Conservation (phyloP, 2,888 invertebrate genomes). For the Mallateleia sp. region DNA sequence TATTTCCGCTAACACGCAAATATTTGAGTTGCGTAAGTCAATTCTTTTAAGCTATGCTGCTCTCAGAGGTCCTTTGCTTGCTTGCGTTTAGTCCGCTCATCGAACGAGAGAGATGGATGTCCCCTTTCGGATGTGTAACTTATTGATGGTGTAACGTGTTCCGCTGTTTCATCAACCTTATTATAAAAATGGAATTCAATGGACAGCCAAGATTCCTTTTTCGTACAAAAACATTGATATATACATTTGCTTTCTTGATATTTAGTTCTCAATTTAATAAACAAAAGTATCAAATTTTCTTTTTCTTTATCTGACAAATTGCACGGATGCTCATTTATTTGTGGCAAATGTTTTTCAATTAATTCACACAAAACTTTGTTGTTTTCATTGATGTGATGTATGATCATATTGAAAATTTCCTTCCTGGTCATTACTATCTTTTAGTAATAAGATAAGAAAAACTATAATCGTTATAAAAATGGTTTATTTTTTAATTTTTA, state of each 20-base stretch:
- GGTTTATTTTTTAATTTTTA: constrained; percentile 20
- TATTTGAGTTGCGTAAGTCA: constrained; percentile 76
- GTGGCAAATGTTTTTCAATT: constrained; percentile 38
- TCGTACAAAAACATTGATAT: constrained; percentile 27
- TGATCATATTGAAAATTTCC: constrained; percentile 49
- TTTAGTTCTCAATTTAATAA: constrained; percentile 46
- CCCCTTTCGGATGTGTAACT: too few relatives aligned
- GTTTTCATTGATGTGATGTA: constrained; percentile 14
- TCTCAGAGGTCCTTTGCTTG: constrained; percentile 15
- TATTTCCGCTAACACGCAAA: constrained; percentile 73
- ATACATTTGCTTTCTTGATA: constrained; percentile 58
- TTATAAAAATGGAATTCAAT: constrained; percentile 53
- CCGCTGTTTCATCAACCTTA: constrained; percentile 24
- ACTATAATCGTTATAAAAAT: too few relatives aligned
- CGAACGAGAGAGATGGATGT: constrained; percentile 68
- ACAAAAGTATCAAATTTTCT: constrained; percentile 21
- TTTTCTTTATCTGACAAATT: constrained; percentile 43
- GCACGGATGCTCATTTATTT: constrained; percentile 34
- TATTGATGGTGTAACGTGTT: constrained; percentile 22
- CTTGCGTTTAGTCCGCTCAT: constrained; percentile 34
- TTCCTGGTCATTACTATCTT: constrained; percentile 30
- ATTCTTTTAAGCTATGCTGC: not conserved
- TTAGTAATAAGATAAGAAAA: too few relatives aligned
- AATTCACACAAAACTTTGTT: constrained; percentile 34
- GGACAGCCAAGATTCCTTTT: constrained; percentile 64